These are phyloP conservation scores for Pecten maximus DNA, from an alignment of 2,888 invertebrate species.

Conservation along the genomic window DNA sequence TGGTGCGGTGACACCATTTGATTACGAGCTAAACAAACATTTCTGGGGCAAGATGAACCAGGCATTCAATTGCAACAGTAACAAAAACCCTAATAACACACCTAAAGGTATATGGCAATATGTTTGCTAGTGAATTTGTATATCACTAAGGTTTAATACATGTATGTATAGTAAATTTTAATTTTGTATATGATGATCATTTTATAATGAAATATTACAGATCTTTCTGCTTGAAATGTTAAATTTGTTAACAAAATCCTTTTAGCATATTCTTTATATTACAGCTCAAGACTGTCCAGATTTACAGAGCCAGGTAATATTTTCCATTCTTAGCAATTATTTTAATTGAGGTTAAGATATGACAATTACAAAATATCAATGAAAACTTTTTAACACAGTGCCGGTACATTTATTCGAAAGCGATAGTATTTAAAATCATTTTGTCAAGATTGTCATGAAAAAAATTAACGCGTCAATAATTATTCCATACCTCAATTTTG, in stretches of 20 bases:
- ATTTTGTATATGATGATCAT: not conserved
- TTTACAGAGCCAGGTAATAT: not conserved
- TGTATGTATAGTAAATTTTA: no score
- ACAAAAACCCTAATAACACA: not conserved
- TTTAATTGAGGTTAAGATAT: no score
- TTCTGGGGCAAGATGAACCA: conserved; percentile 36
- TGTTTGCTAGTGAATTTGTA: not conserved
- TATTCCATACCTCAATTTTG: no score
- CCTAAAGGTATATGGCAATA: not conserved
- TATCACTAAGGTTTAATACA: no score
- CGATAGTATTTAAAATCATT: no score
- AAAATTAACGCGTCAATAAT: no score
- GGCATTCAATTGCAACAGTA: conserved; percentile 32
- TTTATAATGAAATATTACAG: not conserved
- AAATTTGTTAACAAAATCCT: no score
- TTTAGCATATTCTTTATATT: not conserved
- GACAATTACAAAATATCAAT: no score
- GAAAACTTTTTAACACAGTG: no score
- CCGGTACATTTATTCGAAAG: no score
- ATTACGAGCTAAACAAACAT: conserved; percentile 16
- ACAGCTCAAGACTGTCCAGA: not conserved
- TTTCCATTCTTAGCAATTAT: no score
- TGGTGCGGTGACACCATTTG: not conserved
- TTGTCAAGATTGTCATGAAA: no score
- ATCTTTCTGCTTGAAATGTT: not conserved